Percentiles rank a stretch among this genome's conserved stretches.
Conservation (phyloP, 2,888 invertebrate species). For the Lomographa bimaculata region DNA sequence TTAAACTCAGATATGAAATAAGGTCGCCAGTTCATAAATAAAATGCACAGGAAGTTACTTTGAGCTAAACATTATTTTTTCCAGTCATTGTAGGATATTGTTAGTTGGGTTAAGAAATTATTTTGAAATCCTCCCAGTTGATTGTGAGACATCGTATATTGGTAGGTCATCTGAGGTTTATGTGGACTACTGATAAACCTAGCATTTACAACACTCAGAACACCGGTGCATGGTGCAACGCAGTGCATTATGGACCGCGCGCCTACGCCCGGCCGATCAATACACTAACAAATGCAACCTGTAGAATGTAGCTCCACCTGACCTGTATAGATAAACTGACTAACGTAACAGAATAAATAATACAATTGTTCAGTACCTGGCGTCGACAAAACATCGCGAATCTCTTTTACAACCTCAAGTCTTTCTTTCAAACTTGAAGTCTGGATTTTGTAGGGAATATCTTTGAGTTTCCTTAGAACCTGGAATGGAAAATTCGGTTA, state of each 20-base stretch:
- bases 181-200: too few relatives aligned
- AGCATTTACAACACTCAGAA: too few relatives aligned
- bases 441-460: conserved; percentile 89
- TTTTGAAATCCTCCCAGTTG: too few relatives aligned
- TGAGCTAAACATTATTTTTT: too few relatives aligned
- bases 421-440: conserved; percentile 88
- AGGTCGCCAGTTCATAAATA: too few relatives aligned
- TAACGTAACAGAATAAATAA: too few relatives aligned
- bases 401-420: conserved; percentile 86
- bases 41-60: too few relatives aligned
- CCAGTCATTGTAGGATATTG: too few relatives aligned
- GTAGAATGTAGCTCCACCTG: conserved; percentile 18
- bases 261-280: conserved; percentile 39
- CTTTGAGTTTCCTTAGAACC: conserved; percentile 88
- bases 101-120: too few relatives aligned
- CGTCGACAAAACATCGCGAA: conserved; percentile 87
- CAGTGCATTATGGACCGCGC: conserved; percentile 2
- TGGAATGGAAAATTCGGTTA: conserved; percentile 46
- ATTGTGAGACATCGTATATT: too few relatives aligned
- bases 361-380: conserved; percentile 85
- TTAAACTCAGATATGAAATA: too few relatives aligned
- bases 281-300: conserved; percentile 39
- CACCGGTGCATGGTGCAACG: conserved; percentile 9
- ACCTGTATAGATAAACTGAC: conserved; percentile 5
- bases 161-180: too few relatives aligned